Evolutionary conservation across 2,888 invertebrate species (phyloP).

Genomic region (Leuctra nigra): DNA sequence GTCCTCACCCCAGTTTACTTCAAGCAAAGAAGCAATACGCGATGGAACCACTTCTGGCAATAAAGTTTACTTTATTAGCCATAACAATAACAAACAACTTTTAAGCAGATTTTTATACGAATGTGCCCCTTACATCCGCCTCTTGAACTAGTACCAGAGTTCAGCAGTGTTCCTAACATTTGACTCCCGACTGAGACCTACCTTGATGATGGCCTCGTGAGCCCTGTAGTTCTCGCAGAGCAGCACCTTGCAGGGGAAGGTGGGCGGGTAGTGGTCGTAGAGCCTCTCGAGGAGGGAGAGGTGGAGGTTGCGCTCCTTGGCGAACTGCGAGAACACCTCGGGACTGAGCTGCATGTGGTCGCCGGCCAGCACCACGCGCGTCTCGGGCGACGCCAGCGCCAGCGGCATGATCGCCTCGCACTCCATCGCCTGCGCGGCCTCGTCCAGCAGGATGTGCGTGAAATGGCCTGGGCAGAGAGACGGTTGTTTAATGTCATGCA

Average conservation of each 20-base stretch:
- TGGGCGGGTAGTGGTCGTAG: constrained; percentile 65
- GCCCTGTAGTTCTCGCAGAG: constrained; percentile 78
- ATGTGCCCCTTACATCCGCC: no score
- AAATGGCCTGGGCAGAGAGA: constrained; percentile 46
- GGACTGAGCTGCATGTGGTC: constrained; percentile 83
- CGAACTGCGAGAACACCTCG: constrained; percentile 69
- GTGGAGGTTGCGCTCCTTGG: constrained; percentile 60
- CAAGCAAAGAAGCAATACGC: no score
- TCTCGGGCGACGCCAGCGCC: constrained; percentile 61
- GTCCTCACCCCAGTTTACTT: no score
- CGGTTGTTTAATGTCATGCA: not conserved
- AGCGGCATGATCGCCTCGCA: constrained; percentile 77
- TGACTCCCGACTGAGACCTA: no score
- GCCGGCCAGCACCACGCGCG: constrained; percentile 73
- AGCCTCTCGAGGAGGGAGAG: constrained; percentile 70
- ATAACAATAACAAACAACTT: no score
- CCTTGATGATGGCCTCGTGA: constrained; percentile 69
- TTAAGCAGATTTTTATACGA: no score
- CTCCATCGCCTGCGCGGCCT: constrained; percentile 83
- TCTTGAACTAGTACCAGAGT: no score
- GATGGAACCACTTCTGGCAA: no score
- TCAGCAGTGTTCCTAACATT: no score
- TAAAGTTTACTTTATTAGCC: no score
- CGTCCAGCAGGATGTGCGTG: constrained; percentile 77
- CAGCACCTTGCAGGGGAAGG: constrained; percentile 70